Evolutionary conservation across 2,888 invertebrate genomes (phyloP), one percentile per base, ranked within the genome.

Genomic region (Periphyllus acericola): DNA sequence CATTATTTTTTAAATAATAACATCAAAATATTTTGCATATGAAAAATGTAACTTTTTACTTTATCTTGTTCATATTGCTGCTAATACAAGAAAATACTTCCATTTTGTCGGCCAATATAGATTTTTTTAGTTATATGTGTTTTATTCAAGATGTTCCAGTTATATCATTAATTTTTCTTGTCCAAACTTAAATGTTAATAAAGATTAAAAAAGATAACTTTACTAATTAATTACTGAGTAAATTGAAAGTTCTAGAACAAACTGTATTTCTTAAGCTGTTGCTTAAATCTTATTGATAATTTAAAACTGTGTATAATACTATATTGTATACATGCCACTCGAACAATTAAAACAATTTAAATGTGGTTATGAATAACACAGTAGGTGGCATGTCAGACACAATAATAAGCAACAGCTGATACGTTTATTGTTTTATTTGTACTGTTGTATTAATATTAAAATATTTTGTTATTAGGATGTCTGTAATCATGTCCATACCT

Each of bases 401-500:
- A 82, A 72, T 21, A 66, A 80, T 40, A 83, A 75, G 19, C 74
- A 74, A 75, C 36, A 60, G 17, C 29, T 6, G 75, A n/a, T n/a
- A n/a, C n/a, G n/a, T n/a, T 80, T 87, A 80, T 25, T 29, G 0
- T 52, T 0, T 76, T 66, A 36, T 40, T 78, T 52, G 21, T n/a
- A 75, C 55, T 87, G 19, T 80, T 80, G 3, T 72, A 71, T 52
- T 80, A 32, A n/a, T 80, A 36, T 14, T 60, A 29, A 55, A 76
- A 34, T 11, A 32, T 89, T 90, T 90, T 90, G 89, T 91, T 94
- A 93, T 89, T 93, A 96, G 96, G 92, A 94, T 96, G 94, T 96
- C 96, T 89, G 94, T 96, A 92, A 93, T 96, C 91, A 95, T 96
- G 94, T 96, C 96, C 90, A 95, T 96, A 91, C 96, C 96, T 90